These are phyloP conservation scores for Dastarcus helophoroides DNA, from an alignment of 2,888 invertebrate species.

Conservation along the genomic window DNA sequence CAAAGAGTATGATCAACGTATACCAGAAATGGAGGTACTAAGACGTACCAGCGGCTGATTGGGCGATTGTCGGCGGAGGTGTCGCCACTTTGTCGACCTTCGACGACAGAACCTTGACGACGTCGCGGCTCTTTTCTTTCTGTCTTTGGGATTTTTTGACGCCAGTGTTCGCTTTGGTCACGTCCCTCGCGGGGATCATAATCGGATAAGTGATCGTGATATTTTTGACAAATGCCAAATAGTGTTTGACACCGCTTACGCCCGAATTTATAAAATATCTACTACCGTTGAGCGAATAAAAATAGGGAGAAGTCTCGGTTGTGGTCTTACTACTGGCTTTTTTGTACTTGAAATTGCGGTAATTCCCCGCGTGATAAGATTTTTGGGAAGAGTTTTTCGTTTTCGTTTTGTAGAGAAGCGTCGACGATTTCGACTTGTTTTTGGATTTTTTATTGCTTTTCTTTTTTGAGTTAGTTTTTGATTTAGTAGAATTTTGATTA, in stretches of 20 bases:
- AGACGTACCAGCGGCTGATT: too few species aligned
- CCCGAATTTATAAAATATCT: slow-evolving; percentile 26
- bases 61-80: too few species aligned
- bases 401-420: slow-evolving; percentile 23
- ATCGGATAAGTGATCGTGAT: slow-evolving; percentile 56
- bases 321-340: slow-evolving; percentile 21
- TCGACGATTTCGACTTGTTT: slow-evolving; percentile 25
- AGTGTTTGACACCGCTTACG: slow-evolving; percentile 28
- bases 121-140: slow-evolving; percentile 37
- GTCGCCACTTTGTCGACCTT: too few species aligned
- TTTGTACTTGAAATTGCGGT: slow-evolving; percentile 20
- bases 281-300: slow-evolving; percentile 30
- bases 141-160: slow-evolving; percentile 33
- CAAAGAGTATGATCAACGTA: too few species aligned
- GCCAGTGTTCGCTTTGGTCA: slow-evolving; percentile 26
- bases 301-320: slow-evolving; percentile 27
- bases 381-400: slow-evolving; percentile 18
- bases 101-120: too few species aligned
- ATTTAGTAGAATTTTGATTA: slow-evolving; percentile 37
- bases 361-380: slow-evolving; percentile 12
- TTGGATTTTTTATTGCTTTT: slow-evolving; percentile 37
- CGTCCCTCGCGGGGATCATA: slow-evolving; percentile 40
- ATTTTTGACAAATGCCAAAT: slow-evolving; percentile 34
- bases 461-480: slow-evolving; percentile 41
- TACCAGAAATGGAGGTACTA: too few species aligned